Evolutionary conservation across 2,797 vertebrate genomes (phyloP).

Genomic region (Labroides dimidiatus): DNA sequence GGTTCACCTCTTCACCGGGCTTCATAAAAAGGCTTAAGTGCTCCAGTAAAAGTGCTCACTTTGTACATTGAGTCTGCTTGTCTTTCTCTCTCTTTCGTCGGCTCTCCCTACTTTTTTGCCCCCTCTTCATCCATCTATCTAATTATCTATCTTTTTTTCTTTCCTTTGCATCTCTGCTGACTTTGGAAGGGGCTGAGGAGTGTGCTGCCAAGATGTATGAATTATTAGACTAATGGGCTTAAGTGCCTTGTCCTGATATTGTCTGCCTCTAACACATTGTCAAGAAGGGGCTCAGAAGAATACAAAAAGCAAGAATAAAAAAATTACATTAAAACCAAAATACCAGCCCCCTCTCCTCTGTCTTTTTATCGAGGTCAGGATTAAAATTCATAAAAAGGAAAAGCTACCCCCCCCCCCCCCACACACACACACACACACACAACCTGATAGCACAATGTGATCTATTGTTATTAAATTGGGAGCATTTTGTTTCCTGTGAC

Average conservation of each 20-base stretch:
- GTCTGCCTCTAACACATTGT: constrained; percentile 66
- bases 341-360: constrained; percentile 23
- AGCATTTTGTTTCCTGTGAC: constrained; percentile 28
- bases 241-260: constrained; percentile 83
- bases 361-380: constrained; percentile 68
- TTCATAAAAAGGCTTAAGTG: constrained; percentile 21
- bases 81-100: constrained; percentile 21
- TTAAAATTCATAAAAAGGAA: constrained; percentile 74
- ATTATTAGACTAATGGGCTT: constrained; percentile 84
- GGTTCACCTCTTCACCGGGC: constrained; percentile 16
- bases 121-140: constrained; percentile 20
- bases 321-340: constrained; percentile 67
- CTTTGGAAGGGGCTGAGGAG: constrained; percentile 70
- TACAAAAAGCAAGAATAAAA: constrained; percentile 56
- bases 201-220: constrained; percentile 79
- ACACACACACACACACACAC: no score
- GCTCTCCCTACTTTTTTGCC: constrained; percentile 18
- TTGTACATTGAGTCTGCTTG: constrained; percentile 18
- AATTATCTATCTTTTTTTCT: constrained; percentile 44
- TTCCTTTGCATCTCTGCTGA: constrained; percentile 51
- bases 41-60: constrained; percentile 14
- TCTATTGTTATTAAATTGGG: constrained; percentile 62
- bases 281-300: constrained; percentile 53
- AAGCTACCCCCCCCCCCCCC: constrained; percentile 20
- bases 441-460: constrained; percentile 43